Evolutionary conservation across 2,797 vertebrate genomes (phyloP), one percentile per base, ranked within the genome.

Genomic region (Mormyrops attenuatus): DNA sequence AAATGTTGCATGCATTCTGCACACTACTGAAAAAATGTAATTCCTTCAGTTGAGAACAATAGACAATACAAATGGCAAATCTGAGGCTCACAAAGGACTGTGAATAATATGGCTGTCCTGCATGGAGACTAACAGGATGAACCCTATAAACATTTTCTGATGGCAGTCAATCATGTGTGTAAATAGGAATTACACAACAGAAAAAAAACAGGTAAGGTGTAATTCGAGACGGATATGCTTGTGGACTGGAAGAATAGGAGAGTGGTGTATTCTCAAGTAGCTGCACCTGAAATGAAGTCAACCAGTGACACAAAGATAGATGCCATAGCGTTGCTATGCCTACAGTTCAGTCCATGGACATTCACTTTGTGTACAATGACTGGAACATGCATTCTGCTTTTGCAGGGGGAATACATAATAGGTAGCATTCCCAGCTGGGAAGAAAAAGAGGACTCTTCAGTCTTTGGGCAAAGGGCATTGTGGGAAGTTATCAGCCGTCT

Each of bases 401-500:
- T 77, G 13, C 53, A 69, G 49, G 55, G 84, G 84, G 47, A 89
- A 89, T 87, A 38, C 50, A 55, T 50, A 87, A 66, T 20, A 77
- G 26, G 85, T 87, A n/a, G 52, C 50, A 30, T 49, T 87, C 85
- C 63, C 66, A 47, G 30, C 49, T 69, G 52, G 85, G 49, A 47
- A 89, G 55, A 41, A 77, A 89, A 15, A 34, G 3, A 30, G 53
- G 15, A 41, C 47, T 66, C 89, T 86, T 66, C 89, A 87, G 30
- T 30, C 55, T 50, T 38, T 47, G 82, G 47, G 50, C 44, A 89
- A 50, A 80, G 63, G 63, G 50, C 63, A 80, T 89, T 57, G 85
- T 89, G 84, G 84, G 49, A 89, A 17, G 55, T 77, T 89, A 87
- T 89, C 85, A 89, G 50, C 60, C 34, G 0, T 55, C 89, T 85